Percentiles rank a stretch among this genome's conserved stretches.
phyloP scores from a whole-genome alignment of 2,888 invertebrate species.

The Zele albiditarsus region DNA sequence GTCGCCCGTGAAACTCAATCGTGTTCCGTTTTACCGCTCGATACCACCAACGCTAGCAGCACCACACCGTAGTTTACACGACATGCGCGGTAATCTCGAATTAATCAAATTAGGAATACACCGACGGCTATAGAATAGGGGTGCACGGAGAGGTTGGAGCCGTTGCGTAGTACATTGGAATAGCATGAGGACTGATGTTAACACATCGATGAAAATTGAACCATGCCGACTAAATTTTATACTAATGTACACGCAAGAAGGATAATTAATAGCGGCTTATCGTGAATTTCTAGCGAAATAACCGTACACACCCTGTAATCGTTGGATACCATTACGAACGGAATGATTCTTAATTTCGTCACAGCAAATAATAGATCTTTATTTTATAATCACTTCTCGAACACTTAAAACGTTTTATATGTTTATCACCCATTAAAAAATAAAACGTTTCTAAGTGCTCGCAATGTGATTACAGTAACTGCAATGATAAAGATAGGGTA shows the following conservation, averaged over 20 bases:
- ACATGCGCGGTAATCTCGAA: conserved; percentile 53
- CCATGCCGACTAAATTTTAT: background rate
- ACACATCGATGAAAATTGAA: conserved; percentile 20
- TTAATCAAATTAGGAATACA: conserved; percentile 57
- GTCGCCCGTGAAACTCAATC: conserved; percentile 44
- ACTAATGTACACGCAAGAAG: background rate
- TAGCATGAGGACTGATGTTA: conserved; percentile 28
- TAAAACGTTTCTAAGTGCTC: too few species aligned
- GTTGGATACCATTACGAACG: too few species aligned
- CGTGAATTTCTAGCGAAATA: too few species aligned
- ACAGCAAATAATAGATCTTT: too few species aligned
- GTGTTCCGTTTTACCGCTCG: conserved; percentile 42
- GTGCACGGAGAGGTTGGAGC: background rate
- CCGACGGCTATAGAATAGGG: conserved; percentile 2
- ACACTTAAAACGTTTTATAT: too few species aligned
- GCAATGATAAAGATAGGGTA: too few species aligned
- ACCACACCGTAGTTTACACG: conserved; percentile 44
- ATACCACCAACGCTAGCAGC: conserved; percentile 30
- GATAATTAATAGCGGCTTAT: too few species aligned
- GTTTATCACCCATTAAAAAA: too few species aligned
- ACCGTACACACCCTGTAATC: too few species aligned
- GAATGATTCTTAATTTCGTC: too few species aligned
- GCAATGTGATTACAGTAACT: too few species aligned
- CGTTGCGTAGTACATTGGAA: conserved; percentile 37
- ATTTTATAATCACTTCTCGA: too few species aligned